Evolutionary conservation across 2,888 invertebrate species (phyloP).

Genomic region (Bembecia ichneumoniformis): DNA sequence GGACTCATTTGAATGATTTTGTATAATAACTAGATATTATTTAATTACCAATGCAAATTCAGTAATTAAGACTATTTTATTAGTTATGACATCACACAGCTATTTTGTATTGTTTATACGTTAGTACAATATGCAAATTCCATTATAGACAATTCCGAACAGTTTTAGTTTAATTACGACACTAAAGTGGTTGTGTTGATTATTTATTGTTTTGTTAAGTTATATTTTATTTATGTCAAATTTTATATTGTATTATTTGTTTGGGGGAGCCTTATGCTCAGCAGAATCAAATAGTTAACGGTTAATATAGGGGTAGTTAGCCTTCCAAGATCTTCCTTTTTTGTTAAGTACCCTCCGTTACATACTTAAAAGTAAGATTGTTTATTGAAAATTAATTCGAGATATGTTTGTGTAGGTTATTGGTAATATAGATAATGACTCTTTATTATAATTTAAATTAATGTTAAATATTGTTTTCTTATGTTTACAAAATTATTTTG

Average conservation of each 20-base stretch:
- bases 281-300: conserved; percentile 38
- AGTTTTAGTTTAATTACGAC: conserved; percentile 39
- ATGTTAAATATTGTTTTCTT: no score
- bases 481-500: no score
- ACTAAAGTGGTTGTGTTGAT: conserved; percentile 64
- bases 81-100: conserved; percentile 3
- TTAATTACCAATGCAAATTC: neutral
- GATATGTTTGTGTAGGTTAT: no score
- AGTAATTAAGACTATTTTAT: neutral
- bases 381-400: no score
- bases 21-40: conserved; percentile 5
- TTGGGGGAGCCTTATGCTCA: no score
- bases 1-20: no score
- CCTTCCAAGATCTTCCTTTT: conserved; percentile 42
- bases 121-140: conserved; percentile 39
- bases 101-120: conserved; percentile 25
- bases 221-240: conserved; percentile 65
- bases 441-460: no score
- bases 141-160: conserved; percentile 34
- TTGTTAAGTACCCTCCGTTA: conserved; percentile 2
- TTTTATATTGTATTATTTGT: conserved; percentile 30
- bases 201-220: conserved; percentile 64
- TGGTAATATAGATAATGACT: no score
- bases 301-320: conserved; percentile 54
- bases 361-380: no score